Percentiles rank a stretch among this genome's conserved stretches.
phyloP scores from a whole-genome alignment of 2,113 vertebrate species.

The Nymphicus hollandicus region DNA sequence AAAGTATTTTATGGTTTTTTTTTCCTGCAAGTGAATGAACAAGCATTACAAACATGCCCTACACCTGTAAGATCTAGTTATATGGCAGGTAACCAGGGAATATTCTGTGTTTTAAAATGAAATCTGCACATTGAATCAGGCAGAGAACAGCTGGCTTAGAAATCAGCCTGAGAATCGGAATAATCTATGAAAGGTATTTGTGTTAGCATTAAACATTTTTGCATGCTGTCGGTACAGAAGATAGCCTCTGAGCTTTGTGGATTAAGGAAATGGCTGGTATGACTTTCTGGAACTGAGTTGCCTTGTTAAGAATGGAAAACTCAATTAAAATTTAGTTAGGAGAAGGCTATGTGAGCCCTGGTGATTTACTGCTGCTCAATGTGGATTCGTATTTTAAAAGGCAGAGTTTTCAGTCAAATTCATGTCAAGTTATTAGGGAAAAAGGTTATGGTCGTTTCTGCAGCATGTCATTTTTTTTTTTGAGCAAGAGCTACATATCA shows the following conservation, averaged over 20 bases:
- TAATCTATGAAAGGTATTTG: slow-evolving; percentile 72
- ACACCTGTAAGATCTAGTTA: slow-evolving; percentile 76
- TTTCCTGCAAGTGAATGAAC: slow-evolving; percentile 63
- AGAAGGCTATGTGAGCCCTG: neutral
- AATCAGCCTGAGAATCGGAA: slow-evolving; percentile 69
- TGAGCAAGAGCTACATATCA: neutral
- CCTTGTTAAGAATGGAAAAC: slow-evolving; percentile 10
- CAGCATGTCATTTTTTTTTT: neutral
- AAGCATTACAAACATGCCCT: slow-evolving; percentile 68
- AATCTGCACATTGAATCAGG: slow-evolving; percentile 76
- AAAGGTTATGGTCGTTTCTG: neutral
- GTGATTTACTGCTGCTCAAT: neutral
- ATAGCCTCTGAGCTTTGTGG: slow-evolving; percentile 40
- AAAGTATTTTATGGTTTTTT: slow-evolving; percentile 65
- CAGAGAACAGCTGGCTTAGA: slow-evolving; percentile 74
- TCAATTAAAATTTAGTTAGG: slow-evolving; percentile 26
- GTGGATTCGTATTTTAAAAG: neutral
- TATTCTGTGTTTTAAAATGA: slow-evolving; percentile 68
- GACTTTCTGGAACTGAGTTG: slow-evolving; percentile 28
- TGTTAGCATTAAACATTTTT: slow-evolving; percentile 71
- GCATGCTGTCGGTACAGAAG: slow-evolving; percentile 46
- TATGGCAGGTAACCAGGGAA: slow-evolving; percentile 73
- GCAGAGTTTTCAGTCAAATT: neutral
- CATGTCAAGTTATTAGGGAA: neutral
- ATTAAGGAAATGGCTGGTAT: slow-evolving; percentile 7